Base-by-base conservation (phyloP, 2,797 vertebrate genomes). In the Leontopithecus rosalia region DNA sequence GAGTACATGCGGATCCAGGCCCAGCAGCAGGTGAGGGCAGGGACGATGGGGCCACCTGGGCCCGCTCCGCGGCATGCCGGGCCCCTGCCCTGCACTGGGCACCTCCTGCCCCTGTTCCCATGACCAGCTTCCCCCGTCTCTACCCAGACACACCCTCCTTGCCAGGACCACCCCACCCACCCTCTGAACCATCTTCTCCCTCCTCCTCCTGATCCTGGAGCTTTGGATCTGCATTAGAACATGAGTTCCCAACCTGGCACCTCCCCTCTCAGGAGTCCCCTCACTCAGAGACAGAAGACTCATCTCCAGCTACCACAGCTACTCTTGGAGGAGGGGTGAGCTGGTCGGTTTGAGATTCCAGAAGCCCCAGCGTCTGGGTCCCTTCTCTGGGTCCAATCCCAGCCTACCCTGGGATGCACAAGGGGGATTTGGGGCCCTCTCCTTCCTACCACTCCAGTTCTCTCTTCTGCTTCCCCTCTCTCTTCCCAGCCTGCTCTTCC, bases 1-100 rank as follows among this genome's bases (percentile, higher is more conserved):
- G 99, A 99, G 91, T 99, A 99, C 98, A 97, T 99, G 98, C 98
- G 99, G 98, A 99, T 98, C 98, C 99, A 99, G 98, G 99, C 99
- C 97, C 99, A 99, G 98, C 99, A 98, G 99, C 99, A 99, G 99
- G 99, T 99, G 99, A 95, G 96, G 70, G 39, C 2, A 5, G 75
- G n/a, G 41, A 0, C 5, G 5, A 30, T 22, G 46, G 4, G 46
- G 41, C 24, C 24, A 1, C 7, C 4, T 33, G 4, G 36, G 7
- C 10, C 36, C 41, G 57, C n/a, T 6, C 12, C 17, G 26, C 20
- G 9, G 2, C 2, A 50, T 10, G 1, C 87, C 1, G 17, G 28
- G 3, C 36, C 28, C 28, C 17, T 30, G 19, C 48, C 30, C 1
- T 4, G 10, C 30, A 3, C 55, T n/a, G 6, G 43, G 12, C 64